phyloP scores from a whole-genome alignment of 2,113 vertebrate species.

The Syngnathoides biaculeatus region DNA sequence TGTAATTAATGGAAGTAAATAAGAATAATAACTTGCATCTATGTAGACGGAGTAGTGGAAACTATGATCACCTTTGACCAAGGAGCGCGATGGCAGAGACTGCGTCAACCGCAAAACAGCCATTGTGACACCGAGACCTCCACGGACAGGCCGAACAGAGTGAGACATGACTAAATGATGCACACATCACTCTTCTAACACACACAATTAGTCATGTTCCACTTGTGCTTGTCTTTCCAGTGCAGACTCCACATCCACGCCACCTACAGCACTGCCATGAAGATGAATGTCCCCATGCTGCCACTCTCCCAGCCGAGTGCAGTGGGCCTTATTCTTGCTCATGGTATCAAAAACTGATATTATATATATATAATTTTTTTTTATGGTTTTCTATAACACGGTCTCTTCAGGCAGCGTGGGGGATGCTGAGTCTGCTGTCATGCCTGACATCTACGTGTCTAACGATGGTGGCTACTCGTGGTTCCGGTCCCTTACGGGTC shows the following conservation, averaged over 20 bases:
- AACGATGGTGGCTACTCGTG: conserved; percentile 92
- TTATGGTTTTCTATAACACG: neutral
- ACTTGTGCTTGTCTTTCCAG: conserved; percentile 64
- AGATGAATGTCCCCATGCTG: conserved; percentile 86
- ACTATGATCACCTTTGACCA: conserved; percentile 89
- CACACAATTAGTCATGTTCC: neutral
- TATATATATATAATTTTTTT: too few relatives aligned
- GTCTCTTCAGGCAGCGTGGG: conserved; percentile 81
- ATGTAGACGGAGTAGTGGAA: conserved; percentile 79
- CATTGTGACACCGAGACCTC: conserved; percentile 73
- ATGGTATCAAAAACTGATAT: conserved; percentile 74
- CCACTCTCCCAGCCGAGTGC: conserved; percentile 88
- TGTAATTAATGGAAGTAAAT: neutral
- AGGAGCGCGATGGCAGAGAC: conserved; percentile 83
- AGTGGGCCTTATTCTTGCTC: conserved; percentile 88
- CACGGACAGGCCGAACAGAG: conserved; percentile 58
- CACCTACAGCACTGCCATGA: conserved; percentile 88
- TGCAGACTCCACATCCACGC: conserved; percentile 92
- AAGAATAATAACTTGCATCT: neutral
- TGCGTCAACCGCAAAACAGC: conserved; percentile 79
- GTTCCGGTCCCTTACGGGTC: conserved; percentile 81
- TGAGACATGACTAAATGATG: conserved; percentile 32
- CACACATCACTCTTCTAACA: neutral
- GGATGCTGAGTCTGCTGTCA: conserved; percentile 80
- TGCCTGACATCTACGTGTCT: conserved; percentile 87